phyloP scores from a whole-genome alignment of 2,797 vertebrate genomes.

The Sparus aurata region DNA sequence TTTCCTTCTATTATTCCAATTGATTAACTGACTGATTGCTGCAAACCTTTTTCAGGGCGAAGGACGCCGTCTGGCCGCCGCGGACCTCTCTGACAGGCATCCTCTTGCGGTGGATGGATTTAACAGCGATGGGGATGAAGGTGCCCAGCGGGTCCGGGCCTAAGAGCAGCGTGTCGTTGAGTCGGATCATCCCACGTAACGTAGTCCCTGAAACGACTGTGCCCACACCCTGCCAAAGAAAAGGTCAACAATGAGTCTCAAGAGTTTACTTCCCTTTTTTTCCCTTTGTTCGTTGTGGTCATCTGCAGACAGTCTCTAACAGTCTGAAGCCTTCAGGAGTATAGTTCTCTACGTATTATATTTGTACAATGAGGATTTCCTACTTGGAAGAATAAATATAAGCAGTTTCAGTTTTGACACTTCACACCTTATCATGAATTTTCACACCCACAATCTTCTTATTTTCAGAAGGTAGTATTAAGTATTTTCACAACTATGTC shows the following conservation, averaged over 20 bases:
- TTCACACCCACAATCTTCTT: constrained; percentile 6
- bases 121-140: constrained; percentile 95
- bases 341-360: background rate
- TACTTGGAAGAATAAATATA: background rate
- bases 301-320: background rate
- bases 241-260: background rate
- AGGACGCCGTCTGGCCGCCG: constrained; percentile 97
- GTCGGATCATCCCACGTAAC: constrained; percentile 93
- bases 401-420: background rate
- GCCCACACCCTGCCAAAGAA: constrained; percentile 90
- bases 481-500: background rate
- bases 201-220: constrained; percentile 98
- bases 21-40: no score
- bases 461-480: background rate
- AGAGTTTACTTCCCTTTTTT: no score
- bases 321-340: background rate
- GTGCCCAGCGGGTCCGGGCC: constrained; percentile 95
- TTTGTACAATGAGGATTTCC: background rate
- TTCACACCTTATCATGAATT: background rate
- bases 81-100: constrained; percentile 98
- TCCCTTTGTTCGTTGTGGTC: background rate
- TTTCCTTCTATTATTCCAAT: no score
- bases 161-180: constrained; percentile 95
- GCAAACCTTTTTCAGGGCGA: constrained; percentile 95
- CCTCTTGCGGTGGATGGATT: constrained; percentile 98